Evolutionary conservation across 2,888 invertebrate genomes (phyloP).

Genomic region (Hermaeophaga mercurialis): DNA sequence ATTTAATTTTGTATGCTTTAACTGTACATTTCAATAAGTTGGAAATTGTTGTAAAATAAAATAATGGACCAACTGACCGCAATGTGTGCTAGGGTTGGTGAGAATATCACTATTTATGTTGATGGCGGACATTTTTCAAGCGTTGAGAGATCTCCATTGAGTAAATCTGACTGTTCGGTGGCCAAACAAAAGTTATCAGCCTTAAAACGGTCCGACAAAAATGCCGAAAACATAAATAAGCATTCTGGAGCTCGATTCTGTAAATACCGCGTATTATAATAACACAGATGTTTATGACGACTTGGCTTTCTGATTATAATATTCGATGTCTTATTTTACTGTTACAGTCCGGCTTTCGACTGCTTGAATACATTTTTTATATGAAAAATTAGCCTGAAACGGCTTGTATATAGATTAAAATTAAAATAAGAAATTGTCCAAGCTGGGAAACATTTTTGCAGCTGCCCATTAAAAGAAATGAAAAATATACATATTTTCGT

Average conservation of each 20-base stretch:
- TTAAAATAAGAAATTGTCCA: not conserved
- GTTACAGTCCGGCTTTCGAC: constrained; percentile 5
- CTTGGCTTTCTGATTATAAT: constrained; percentile 40
- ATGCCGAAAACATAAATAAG: constrained; percentile 50
- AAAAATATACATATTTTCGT: no score
- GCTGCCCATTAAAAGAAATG: not conserved
- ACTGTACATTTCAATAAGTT: no score
- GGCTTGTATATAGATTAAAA: constrained; percentile 9
- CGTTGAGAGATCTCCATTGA: constrained; percentile 38
- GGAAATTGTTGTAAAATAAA: no score
- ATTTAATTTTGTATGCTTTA: no score
- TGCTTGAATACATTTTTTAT: constrained; percentile 16
- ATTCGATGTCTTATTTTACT: constrained; percentile 35
- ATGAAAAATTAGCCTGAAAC: constrained; percentile 15
- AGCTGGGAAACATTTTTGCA: constrained; percentile 1
- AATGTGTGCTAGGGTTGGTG: constrained; percentile 22
- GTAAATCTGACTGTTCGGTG: constrained; percentile 37
- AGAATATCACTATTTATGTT: constrained; percentile 35
- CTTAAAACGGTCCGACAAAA: constrained; percentile 47
- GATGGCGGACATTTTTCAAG: constrained; percentile 34
- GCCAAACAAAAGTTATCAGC: constrained; percentile 38
- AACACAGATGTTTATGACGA: constrained; percentile 44
- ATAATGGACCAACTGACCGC: constrained; percentile 19
- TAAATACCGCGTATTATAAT: constrained; percentile 44
- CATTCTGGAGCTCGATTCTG: constrained; percentile 37